Conservation (phyloP, 2,113 vertebrate genomes). For the Alaudala cheleensis region DNA sequence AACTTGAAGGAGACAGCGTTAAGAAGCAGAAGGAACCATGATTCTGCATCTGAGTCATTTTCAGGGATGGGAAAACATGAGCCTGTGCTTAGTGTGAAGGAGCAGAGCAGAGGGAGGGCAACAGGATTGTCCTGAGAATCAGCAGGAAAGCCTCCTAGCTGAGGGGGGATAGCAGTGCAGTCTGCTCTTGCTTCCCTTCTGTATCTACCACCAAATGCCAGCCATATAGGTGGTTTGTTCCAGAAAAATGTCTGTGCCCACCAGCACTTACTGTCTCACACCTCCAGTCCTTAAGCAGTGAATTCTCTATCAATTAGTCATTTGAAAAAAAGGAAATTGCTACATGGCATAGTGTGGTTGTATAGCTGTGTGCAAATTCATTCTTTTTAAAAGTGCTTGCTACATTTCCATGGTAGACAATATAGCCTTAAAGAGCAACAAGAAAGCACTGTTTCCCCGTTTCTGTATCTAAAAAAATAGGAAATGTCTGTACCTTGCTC, state of each 20-base stretch:
- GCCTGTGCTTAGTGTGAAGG: background rate
- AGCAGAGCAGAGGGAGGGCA: background rate
- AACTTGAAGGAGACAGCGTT: background rate
- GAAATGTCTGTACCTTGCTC: background rate
- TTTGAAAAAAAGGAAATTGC: background rate
- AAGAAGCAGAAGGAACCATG: background rate
- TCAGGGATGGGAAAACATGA: background rate
- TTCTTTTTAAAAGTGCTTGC: background rate
- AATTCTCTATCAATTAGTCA: background rate
- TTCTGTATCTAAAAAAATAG: background rate
- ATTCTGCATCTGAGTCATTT: background rate
- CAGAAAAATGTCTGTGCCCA: background rate
- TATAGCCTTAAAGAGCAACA: background rate
- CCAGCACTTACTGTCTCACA: background rate
- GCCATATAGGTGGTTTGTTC: background rate
- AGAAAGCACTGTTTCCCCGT: background rate
- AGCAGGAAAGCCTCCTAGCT: background rate
- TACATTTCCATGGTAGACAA: background rate
- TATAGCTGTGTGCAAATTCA: background rate
- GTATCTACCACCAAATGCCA: background rate
- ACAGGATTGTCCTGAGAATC: background rate
- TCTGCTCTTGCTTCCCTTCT: background rate
- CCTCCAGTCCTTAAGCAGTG: background rate
- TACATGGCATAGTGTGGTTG: background rate
- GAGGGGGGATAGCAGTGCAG: background rate